Base-by-base conservation (phyloP, 2,888 invertebrate genomes). In the Ochlodes sylvanus region DNA sequence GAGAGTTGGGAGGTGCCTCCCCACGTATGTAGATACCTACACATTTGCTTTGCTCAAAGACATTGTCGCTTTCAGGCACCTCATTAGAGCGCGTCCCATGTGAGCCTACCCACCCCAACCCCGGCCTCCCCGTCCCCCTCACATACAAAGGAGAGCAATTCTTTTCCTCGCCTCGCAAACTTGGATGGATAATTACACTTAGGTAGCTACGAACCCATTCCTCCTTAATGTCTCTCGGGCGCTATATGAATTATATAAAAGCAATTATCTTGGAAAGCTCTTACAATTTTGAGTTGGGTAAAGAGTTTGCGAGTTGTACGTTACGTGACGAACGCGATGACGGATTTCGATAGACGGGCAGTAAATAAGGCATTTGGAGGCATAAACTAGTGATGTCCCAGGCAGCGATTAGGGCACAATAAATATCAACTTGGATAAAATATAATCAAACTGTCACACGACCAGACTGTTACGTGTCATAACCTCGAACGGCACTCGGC, bases 51-150 rank as follows among this genome's bases (percentile, higher is more conserved):
- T 89, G 88, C 90, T 91, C 90, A 92, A 91, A 92, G 92, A 92
- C 92, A 93, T 92, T 93, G 92, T 92, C 92, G 92, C 92, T 92
- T 92, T 92, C 92, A 92, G 92, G 92, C 92, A 93, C 92, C 92
- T 93, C 92, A 93, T 93, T 93, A 93, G 92, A 92, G 92, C 87
- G 89, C 89, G 92, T 92, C 92, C 91, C 92, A 91, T 90, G 92
- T 90, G 91, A 90, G 92, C 89, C 90, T 89, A 88, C 88, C 85
- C 84, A 76, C 73, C 79, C 79, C 80, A 75, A 27, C 21, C 74
- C 74, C 73, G 73, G 70, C 61, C 73, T 69, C 70, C 76, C 75
- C 71, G 50, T 71, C 71, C 72, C 78, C 78, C 85, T 75, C 81
- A 83, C 84, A 80, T 81, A 82, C 78, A 82, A 84, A 83, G 82